Conservation (phyloP, 2,888 invertebrate species). For the Gonocerus acuteangulatus region DNA sequence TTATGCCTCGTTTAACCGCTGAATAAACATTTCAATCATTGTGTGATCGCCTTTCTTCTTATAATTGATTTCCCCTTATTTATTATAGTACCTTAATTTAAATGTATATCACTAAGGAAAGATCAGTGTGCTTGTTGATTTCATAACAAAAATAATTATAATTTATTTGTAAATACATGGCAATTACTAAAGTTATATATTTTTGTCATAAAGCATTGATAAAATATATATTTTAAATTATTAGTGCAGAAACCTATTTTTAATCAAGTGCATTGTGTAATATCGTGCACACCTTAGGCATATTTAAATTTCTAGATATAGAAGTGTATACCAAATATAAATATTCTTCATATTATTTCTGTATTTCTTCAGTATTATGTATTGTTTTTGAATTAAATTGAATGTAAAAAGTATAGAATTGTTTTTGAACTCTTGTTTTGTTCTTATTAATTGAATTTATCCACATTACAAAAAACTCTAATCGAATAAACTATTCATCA, state of each 20-base stretch:
- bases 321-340: slow-evolving; percentile 19
- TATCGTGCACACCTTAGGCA: slow-evolving; percentile 17
- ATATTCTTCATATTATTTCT: slow-evolving; percentile 30
- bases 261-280: slow-evolving; percentile 26
- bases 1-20: background rate
- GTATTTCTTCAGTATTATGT: slow-evolving; percentile 32
- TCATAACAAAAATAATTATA: slow-evolving; percentile 19
- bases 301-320: slow-evolving; percentile 25
- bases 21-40: slow-evolving; percentile 20
- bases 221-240: slow-evolving; percentile 33
- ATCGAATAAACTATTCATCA: too few species aligned
- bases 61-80: slow-evolving; percentile 1
- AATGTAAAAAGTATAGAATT: slow-evolving; percentile 25
- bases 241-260: slow-evolving; percentile 33
- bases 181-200: slow-evolving; percentile 34
- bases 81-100: background rate
- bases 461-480: too few species aligned
- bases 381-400: slow-evolving; percentile 31
- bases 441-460: too few species aligned
- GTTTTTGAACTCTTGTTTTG: slow-evolving; percentile 10
- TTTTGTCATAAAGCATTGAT: slow-evolving; percentile 32
- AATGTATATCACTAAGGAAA: slow-evolving; percentile 7
- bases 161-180: slow-evolving; percentile 34
- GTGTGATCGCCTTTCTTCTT: slow-evolving; percentile 16
- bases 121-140: slow-evolving; percentile 28